Evolutionary conservation across 2,888 invertebrate species (phyloP), one percentile per base, ranked within the genome.

Genomic region (Melangyna quadrimaculata): DNA sequence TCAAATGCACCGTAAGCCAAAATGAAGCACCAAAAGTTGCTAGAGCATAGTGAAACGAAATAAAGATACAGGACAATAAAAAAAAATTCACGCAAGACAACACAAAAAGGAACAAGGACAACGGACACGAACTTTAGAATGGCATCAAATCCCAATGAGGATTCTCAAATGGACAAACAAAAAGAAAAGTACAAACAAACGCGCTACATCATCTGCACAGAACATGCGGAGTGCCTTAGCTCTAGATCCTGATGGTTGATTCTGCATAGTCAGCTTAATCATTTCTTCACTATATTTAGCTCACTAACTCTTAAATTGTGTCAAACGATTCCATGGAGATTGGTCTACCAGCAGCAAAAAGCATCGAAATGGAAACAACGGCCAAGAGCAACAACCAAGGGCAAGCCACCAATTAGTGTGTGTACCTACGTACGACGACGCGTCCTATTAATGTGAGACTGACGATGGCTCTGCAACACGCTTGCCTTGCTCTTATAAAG

Each of bases 381-480:
- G 19, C 22, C 10, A 8, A 35, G 37, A 32, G 17, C 53, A 35
- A 67, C n/a, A 19, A 32, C 22, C 67, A 67, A 67, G 67, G 67
- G 35, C 82, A 69, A 55, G 61, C 40, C 67, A 78, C 69, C 73
- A 82, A 82, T 82, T 82, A 82, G 51, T 37, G 40, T 40, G 29
- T 29, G 19, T 6, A 3, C 1, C 57, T n/a, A n/a, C n/a, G n/a
- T n/a, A n/a, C n/a, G n/a, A n/a, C n/a, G n/a, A n/a, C n/a, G 29
- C 59, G 78, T 78, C 65, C 70, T 73, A 78, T 78, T 74, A 74
- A 83, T 63, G 55, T 82, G 51, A 70, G 55, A 78, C 70, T 57
- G 35, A 53, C 70, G 32, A 29, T 72, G 53, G 53, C 32, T 5
- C 29, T n/a, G 10, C 7, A 24, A 27, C 51, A 48, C 27, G 24